Conservation (phyloP, 1,140 invertebrate genomes). For the Limonius californicus region DNA sequence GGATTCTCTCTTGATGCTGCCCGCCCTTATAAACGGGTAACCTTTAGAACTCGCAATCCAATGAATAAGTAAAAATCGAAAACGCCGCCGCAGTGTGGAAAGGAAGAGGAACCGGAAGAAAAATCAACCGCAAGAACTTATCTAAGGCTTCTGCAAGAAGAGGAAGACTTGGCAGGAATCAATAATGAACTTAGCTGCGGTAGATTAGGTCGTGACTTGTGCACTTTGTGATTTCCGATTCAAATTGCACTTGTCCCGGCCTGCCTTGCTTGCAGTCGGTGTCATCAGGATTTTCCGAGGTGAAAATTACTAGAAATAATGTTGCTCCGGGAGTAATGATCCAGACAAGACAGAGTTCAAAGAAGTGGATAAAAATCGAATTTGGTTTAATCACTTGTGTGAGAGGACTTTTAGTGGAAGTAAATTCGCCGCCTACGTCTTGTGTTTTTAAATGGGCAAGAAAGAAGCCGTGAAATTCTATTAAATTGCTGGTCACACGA, state of each 20-base stretch:
- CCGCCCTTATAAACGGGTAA: not conserved
- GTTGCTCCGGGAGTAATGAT: no score
- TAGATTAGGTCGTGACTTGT: slow-evolving; percentile 36
- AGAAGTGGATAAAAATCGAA: no score
- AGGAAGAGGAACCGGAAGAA: not conserved
- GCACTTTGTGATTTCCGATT: slow-evolving; percentile 32
- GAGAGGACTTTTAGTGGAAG: no score
- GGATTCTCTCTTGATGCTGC: not conserved
- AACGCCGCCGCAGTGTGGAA: not conserved
- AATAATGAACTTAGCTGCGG: slow-evolving; percentile 16
- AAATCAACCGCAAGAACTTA: not conserved
- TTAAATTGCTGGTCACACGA: no score
- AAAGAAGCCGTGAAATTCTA: no score
- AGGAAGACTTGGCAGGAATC: not conserved
- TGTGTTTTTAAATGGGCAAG: no score
- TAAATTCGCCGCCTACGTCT: no score
- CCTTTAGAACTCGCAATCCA: not conserved
- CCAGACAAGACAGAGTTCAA: no score
- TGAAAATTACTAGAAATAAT: no score
- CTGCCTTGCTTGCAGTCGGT: slow-evolving; percentile 26
- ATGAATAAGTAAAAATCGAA: slow-evolving; percentile 9
- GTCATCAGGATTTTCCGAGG: not conserved
- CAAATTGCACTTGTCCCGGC: slow-evolving; percentile 41
- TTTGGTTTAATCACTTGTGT: no score
- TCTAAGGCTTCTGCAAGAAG: slow-evolving; percentile 2